Evolutionary conservation across 1,140 invertebrate species (phyloP).

Genomic region (Nylanderia fulva): DNA sequence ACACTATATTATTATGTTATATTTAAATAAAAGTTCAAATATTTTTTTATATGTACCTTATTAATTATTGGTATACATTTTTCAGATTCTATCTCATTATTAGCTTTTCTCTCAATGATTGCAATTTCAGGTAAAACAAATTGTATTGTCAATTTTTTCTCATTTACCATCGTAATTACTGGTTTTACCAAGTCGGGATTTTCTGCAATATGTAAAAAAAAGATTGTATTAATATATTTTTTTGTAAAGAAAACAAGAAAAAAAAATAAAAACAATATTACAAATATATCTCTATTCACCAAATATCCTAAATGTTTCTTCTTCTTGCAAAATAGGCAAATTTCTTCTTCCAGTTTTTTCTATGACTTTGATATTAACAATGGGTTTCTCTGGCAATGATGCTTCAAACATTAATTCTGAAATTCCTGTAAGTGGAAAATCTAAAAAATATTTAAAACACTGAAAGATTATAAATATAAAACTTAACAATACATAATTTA

Average conservation of each 20-base stretch:
- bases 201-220: slow-evolving; percentile 74
- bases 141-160: slow-evolving; percentile 77
- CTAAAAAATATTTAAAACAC: slow-evolving; percentile 66
- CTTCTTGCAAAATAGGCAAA: slow-evolving; percentile 83
- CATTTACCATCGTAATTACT: slow-evolving; percentile 78
- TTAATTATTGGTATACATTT: slow-evolving; percentile 79
- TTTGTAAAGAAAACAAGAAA: not conserved
- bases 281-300: slow-evolving; percentile 70
- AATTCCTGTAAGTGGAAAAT: slow-evolving; percentile 78
- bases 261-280: not conserved
- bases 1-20: not conserved
- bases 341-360: slow-evolving; percentile 82
- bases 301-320: slow-evolving; percentile 81
- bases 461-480: slow-evolving; percentile 37
- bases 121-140: slow-evolving; percentile 80
- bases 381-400: slow-evolving; percentile 79
- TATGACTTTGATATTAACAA: slow-evolving; percentile 80
- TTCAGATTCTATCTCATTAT: slow-evolving; percentile 78
- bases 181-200: slow-evolving; percentile 84
- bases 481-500: not conserved
- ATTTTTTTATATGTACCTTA: slow-evolving; percentile 75
- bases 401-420: slow-evolving; percentile 77
- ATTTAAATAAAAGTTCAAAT: slow-evolving; percentile 27
- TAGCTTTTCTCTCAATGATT: slow-evolving; percentile 76
- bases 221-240: slow-evolving; percentile 6